phyloP scores from a whole-genome alignment of 37 sponge, comb jelly and placozoan species.

The Agelas oroides region DNA sequence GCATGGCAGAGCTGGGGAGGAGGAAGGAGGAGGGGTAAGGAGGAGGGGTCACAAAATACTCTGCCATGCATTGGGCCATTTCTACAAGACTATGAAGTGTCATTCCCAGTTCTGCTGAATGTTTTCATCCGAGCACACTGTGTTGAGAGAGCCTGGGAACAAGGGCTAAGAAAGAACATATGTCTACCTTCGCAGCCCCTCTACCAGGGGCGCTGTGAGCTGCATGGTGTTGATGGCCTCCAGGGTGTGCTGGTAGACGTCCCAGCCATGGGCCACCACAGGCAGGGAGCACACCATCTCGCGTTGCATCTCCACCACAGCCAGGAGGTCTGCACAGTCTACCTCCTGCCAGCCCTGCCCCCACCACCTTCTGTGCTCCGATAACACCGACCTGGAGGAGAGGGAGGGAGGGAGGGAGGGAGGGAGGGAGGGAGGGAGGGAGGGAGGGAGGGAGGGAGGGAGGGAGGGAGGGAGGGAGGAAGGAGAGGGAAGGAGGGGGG shows the following conservation, averaged over 20 bases:
- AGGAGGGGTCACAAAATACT: not conserved
- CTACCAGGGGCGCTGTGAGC: slow-evolving; percentile 29
- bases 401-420: not conserved
- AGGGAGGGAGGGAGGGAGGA: slow-evolving; percentile 1
- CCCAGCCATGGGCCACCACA: slow-evolving; percentile 26
- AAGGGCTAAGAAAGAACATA: too few relatives aligned
- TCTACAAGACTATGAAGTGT: not conserved
- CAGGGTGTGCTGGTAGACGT: slow-evolving; percentile 24
- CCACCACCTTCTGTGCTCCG: slow-evolving; percentile 52
- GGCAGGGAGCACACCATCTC: slow-evolving; percentile 45
- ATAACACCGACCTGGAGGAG: slow-evolving; percentile 19
- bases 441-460: slow-evolving; percentile 18
- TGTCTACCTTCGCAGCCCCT: slow-evolving; percentile 31
- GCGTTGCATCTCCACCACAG: slow-evolving; percentile 36
- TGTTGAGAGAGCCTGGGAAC: too few relatives aligned
- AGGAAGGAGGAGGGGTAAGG: not conserved
- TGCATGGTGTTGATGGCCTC: slow-evolving; percentile 8
- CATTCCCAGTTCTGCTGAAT: too few relatives aligned
- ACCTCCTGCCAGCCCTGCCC: slow-evolving; percentile 40
- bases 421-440: slow-evolving; percentile 31
- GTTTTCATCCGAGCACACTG: too few relatives aligned
- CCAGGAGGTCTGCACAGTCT: slow-evolving; percentile 45
- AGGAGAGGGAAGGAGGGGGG: not conserved
- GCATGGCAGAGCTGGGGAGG: slow-evolving; percentile 68
- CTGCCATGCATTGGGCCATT: not conserved